phyloP scores from a whole-genome alignment of 2,113 vertebrate species.

The Thryonomys swinderianus region DNA sequence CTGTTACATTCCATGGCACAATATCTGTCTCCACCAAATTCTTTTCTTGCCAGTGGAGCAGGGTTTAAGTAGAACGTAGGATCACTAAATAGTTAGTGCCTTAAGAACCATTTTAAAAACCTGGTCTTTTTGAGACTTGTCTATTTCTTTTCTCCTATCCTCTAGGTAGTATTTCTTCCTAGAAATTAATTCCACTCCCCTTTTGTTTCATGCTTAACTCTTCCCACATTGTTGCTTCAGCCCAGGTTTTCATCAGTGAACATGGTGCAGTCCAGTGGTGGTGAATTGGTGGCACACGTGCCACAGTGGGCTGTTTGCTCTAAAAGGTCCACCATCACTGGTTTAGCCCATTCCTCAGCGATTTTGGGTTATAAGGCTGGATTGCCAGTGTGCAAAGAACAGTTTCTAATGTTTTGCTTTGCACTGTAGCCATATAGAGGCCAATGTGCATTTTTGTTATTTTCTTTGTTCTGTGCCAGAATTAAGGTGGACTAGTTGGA shows the following conservation, averaged over 20 bases:
- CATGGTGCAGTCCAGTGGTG: constrained; percentile 54
- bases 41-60: constrained; percentile 71
- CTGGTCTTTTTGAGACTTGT: constrained; percentile 70
- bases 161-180: constrained; percentile 58
- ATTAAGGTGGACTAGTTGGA: neutral
- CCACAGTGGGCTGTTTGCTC: neutral
- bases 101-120: constrained; percentile 71
- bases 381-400: constrained; percentile 64
- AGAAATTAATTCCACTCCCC: constrained; percentile 80
- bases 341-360: constrained; percentile 63
- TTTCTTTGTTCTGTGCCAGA: constrained; percentile 56
- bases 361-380: constrained; percentile 7
- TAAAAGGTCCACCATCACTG: neutral
- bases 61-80: constrained; percentile 67
- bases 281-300: neutral
- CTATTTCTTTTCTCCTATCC: constrained; percentile 48
- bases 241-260: constrained; percentile 81
- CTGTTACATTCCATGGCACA: constrained; percentile 72
- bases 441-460: constrained; percentile 67
- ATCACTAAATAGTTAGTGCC: constrained; percentile 68
- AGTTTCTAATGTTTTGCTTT: constrained; percentile 59
- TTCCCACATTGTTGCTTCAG: constrained; percentile 83
- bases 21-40: constrained; percentile 71
- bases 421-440: constrained; percentile 45
- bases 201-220: constrained; percentile 79